These are phyloP conservation scores for Dendrophyllia cribrosa DNA, from an alignment of 64 coral and sea anemone genomes.

Conservation along the genomic window DNA sequence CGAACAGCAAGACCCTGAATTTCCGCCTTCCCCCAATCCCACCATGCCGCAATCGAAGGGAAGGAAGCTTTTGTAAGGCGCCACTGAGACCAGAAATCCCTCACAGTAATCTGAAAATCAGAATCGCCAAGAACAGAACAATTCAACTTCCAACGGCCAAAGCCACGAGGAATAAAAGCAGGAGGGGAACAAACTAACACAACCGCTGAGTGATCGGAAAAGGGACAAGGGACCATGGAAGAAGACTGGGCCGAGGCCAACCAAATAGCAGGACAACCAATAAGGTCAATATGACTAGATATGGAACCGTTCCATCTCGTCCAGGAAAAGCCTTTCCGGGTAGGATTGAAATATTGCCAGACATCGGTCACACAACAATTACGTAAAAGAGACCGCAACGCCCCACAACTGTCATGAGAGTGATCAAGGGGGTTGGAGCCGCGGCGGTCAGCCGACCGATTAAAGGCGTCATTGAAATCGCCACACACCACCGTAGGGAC, in stretches of 20 bases:
- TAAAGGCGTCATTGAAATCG: neutral
- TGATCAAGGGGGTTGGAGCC: neutral
- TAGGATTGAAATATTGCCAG: neutral
- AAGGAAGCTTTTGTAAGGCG: neutral
- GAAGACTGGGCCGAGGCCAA: neutral
- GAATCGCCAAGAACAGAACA: neutral
- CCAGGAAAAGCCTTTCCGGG: neutral
- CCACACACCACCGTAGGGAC: neutral
- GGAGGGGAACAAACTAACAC: neutral
- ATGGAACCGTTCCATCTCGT: neutral
- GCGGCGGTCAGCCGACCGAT: neutral
- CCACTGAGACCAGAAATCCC: neutral
- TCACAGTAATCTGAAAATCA: neutral
- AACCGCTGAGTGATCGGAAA: slow-evolving; percentile 59
- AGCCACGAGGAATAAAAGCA: neutral
- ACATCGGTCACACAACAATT: neutral
- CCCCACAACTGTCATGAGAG: neutral
- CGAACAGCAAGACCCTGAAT: neutral
- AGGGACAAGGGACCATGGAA: slow-evolving; percentile 8
- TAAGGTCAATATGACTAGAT: neutral
- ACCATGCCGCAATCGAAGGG: neutral
- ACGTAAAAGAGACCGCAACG: neutral
- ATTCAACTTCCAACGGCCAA: slow-evolving; percentile 33
- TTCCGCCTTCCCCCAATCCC: neutral
- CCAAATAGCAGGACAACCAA: neutral